phyloP scores from a whole-genome alignment of 2,797 vertebrate genomes.

The Falco concolor region DNA sequence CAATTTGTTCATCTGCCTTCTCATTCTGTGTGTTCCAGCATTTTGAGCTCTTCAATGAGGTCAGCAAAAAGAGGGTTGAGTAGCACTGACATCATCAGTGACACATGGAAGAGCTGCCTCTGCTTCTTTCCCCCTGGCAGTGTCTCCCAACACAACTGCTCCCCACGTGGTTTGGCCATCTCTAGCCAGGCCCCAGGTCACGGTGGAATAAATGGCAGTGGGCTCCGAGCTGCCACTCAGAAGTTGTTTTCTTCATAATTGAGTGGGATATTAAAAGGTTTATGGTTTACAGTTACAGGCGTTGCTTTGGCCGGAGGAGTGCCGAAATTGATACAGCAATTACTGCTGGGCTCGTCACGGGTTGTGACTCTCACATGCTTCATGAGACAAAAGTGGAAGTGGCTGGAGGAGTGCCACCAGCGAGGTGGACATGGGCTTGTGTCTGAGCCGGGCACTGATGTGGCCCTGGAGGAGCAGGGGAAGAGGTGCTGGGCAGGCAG shows the following conservation, averaged over 20 bases:
- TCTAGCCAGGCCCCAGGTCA: neutral
- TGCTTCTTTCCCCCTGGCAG: neutral
- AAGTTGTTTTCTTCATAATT: neutral
- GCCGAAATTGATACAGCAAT: neutral
- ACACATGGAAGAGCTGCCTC: fast-evolving
- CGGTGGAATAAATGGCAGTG: fast-evolving
- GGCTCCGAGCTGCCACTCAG: neutral
- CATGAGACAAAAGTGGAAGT: constrained; percentile 20
- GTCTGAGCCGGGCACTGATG: neutral
- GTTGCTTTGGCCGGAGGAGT: neutral
- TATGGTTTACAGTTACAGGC: constrained; percentile 23
- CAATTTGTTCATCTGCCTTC: neutral
- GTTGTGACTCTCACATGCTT: constrained; percentile 13
- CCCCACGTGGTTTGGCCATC: fast-evolving
- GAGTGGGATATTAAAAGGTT: neutral
- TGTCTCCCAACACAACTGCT: fast-evolving
- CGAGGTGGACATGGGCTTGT: neutral
- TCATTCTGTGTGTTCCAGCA: fast-evolving
- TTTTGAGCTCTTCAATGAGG: neutral
- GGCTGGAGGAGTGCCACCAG: constrained; percentile 30
- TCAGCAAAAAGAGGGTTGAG: neutral
- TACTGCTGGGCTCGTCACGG: neutral
- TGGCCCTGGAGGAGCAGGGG: neutral
- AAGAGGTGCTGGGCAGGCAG: neutral
- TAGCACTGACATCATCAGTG: fast-evolving